Percentiles rank a stretch among this genome's conserved stretches.
Evolutionary conservation across 2,888 invertebrate genomes (phyloP).

Genomic region (Cheilosia impressa): DNA sequence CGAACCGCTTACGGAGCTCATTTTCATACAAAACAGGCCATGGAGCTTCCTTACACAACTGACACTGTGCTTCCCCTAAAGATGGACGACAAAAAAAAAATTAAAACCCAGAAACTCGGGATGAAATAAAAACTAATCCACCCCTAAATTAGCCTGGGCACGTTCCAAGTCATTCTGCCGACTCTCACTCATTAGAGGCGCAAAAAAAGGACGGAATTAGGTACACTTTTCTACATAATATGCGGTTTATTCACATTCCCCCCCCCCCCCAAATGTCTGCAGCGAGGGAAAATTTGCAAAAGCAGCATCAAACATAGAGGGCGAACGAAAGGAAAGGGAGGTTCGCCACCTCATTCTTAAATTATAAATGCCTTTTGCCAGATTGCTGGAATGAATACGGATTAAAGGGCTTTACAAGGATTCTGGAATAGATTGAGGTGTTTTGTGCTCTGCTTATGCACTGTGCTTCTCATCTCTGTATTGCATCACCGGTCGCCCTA

Average conservation of each 20-base stretch:
- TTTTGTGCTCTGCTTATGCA: slow-evolving; percentile 26
- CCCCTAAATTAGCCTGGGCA: slow-evolving; percentile 64
- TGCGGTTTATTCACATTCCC: slow-evolving; percentile 53
- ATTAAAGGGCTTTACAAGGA: slow-evolving; percentile 71
- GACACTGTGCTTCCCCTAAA: slow-evolving; percentile 13
- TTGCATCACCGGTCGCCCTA: neutral
- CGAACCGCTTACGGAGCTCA: neutral
- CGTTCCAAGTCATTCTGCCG: slow-evolving; percentile 45
- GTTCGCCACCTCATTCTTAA: slow-evolving; percentile 65
- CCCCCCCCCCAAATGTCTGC: neutral
- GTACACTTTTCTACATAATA: slow-evolving; percentile 65
- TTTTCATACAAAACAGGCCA: neutral
- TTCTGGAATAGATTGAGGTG: slow-evolving; percentile 68
- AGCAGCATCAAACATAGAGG: neutral
- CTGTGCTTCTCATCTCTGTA: neutral
- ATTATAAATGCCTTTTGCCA: slow-evolving; percentile 74
- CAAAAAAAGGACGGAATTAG: slow-evolving; percentile 47
- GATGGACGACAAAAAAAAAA: neutral
- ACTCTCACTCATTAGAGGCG: slow-evolving; percentile 45
- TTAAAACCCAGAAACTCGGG: slow-evolving; percentile 11
- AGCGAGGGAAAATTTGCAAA: neutral
- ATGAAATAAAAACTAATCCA: slow-evolving; percentile 59
- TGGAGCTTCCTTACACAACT: slow-evolving; percentile 22
- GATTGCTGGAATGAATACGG: slow-evolving; percentile 72
- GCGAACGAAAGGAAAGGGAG: slow-evolving; percentile 28